These are phyloP conservation scores for Lasaia peninsularis DNA, from an alignment of 1,140 invertebrate species.

Conservation along the genomic window DNA sequence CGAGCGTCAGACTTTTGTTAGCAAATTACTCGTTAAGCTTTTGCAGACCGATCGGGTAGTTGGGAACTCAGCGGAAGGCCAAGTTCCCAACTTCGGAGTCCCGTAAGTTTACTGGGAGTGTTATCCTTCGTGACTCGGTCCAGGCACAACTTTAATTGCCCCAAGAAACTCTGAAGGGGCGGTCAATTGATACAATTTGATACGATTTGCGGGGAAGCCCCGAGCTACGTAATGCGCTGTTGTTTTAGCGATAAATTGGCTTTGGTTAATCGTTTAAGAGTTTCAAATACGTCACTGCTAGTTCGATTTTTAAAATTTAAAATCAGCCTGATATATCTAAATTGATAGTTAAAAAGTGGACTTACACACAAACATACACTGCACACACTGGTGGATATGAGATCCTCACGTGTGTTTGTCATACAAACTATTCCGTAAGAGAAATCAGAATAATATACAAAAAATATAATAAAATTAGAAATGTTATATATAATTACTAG, in stretches of 20 bases:
- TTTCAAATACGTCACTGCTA: not conserved
- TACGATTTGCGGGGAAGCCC: slow-evolving; percentile 34
- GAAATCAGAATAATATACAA: no score
- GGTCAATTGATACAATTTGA: slow-evolving; percentile 56
- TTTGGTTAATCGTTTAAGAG: not conserved
- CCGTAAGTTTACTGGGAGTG: slow-evolving; percentile 24
- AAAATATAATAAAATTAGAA: no score
- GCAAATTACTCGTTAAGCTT: slow-evolving; percentile 43
- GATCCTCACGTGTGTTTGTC: no score
- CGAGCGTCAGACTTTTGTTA: slow-evolving; percentile 32
- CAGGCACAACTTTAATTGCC: slow-evolving; percentile 51
- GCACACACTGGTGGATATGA: no score
- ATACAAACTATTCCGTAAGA: no score
- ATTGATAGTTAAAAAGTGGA: no score
- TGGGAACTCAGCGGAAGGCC: slow-evolving; percentile 31
- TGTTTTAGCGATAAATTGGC: not conserved
- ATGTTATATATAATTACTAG: no score
- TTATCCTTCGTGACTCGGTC: slow-evolving; percentile 27
- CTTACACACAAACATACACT: no score
- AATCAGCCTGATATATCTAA: no score
- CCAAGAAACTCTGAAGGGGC: slow-evolving; percentile 39
- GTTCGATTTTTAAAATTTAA: not conserved
- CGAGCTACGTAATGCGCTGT: not conserved
- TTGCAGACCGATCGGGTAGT: slow-evolving; percentile 38
- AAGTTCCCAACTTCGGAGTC: slow-evolving; percentile 23